Evolutionary conservation across 2,888 invertebrate species (phyloP), one percentile per base, ranked within the genome.

Genomic region (Tetheella fluctuosa): DNA sequence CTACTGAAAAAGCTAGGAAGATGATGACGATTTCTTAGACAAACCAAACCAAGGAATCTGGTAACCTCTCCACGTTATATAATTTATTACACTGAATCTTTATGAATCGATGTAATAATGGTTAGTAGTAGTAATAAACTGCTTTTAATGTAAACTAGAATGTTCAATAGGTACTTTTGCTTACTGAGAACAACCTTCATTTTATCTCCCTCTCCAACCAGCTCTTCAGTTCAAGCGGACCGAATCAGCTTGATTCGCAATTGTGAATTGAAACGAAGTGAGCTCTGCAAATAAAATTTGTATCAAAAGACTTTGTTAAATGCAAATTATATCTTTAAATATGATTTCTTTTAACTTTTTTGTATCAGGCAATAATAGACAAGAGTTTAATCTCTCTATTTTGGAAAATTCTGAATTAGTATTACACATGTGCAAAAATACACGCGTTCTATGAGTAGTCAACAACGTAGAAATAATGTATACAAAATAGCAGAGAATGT

Each of bases 221-320:
- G n/a, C 48, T 48, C 10, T 48, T 20, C 48, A 20, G 48, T 20
- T 20, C 48, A 20, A 48, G 48, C 48, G 48, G 20, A 20, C 17
- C 20, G 20, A 48, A 48, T 20, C 48, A 20, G 48, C 48, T 48
- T 48, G 48, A 48, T 48, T 48, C 20, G 48, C n/a, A 48, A 48
- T 48, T 48, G 48, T 48, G 48, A 48, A 20, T 48, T 48, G 20
- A 48, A 48, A 48, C 20, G 48, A 48, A 48, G 34, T 13, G 34
- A 48, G 48, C 20, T 48, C 20, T 20, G 10, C 48, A 48, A 20
- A 48, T 42, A 17, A 42, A 42, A 42, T 17, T 42, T 17, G 1
- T 7, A n/a, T 39, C 39, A 42, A 17, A 42, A 7, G 20, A 48
- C 48, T 20, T 39, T 39, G 39, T 37, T 37, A 20, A 48, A 48